Conservation (phyloP, 1,140 invertebrate species). For the Ooceraea biroi region DNA sequence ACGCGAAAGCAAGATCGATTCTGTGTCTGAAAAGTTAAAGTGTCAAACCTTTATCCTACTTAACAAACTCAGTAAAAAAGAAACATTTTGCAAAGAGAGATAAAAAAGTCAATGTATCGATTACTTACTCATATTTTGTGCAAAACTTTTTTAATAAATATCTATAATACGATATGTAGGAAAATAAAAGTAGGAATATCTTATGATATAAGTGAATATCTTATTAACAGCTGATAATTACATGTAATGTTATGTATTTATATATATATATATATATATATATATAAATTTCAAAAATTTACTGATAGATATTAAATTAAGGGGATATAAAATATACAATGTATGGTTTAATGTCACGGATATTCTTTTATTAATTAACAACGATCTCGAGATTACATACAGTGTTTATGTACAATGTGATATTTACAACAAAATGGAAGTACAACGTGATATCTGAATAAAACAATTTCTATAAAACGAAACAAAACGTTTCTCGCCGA, state of each 20-base stretch:
- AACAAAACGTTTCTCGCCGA: constrained; percentile 70
- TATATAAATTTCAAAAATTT: constrained; percentile 20
- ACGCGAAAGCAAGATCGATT: constrained; percentile 56
- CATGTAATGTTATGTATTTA: too few relatives aligned
- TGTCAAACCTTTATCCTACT: background rate
- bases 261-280: background rate
- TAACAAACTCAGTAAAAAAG: constrained; percentile 26
- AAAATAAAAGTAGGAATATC: background rate
- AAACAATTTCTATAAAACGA: constrained; percentile 78
- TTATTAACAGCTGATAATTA: too few relatives aligned
- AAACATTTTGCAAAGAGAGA: constrained; percentile 9
- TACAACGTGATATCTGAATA: constrained; percentile 79
- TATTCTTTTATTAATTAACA: constrained; percentile 85
- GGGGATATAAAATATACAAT: background rate
- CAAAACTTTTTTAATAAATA: background rate
- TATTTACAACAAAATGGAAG: constrained; percentile 80
- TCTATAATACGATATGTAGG: too few relatives aligned
- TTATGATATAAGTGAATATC: too few relatives aligned
- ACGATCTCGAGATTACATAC: constrained; percentile 80
- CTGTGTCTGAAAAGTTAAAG: constrained; percentile 4
- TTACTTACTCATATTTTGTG: background rate
- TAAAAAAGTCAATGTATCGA: background rate
- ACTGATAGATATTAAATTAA: background rate
- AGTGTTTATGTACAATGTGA: constrained; percentile 83
- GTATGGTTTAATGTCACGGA: constrained; percentile 55